Percentiles rank a stretch among this genome's conserved stretches.
phyloP scores from a whole-genome alignment of 2,113 vertebrate genomes.

The Cairina moschata region DNA sequence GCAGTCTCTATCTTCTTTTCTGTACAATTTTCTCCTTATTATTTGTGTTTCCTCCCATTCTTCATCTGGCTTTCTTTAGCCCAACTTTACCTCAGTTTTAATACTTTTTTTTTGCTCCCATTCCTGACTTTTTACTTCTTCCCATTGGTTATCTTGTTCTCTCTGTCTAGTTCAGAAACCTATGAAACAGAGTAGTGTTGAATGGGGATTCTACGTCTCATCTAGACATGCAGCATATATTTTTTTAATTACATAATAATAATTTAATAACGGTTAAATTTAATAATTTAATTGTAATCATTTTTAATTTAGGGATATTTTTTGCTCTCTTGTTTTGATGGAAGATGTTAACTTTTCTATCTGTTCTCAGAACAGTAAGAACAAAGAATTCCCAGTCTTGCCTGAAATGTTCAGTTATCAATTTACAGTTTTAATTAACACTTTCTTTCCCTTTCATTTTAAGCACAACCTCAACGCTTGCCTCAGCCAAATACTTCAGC shows the following conservation, averaged over 20 bases:
- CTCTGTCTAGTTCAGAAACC: background rate
- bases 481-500: constrained; percentile 77
- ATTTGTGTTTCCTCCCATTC: background rate
- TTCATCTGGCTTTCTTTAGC: background rate
- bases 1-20: background rate
- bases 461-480: constrained; percentile 90
- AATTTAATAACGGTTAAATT: too few relatives aligned
- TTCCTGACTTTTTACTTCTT: background rate
- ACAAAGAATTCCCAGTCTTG: background rate
- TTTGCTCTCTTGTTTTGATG: background rate
- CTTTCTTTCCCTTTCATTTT: constrained; percentile 11
- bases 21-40: background rate
- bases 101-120: background rate
- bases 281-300: background rate
- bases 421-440: constrained; percentile 7
- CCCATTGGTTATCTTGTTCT: background rate
- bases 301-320: background rate
- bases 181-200: background rate
- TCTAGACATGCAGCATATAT: background rate
- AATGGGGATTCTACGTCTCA: background rate
- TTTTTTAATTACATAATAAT: too few relatives aligned
- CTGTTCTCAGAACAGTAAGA: background rate
- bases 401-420: background rate
- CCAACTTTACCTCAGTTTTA: background rate
- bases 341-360: background rate